Percentiles rank a stretch among this genome's conserved stretches.
These are phyloP conservation scores for Heliconius ismenius DNA, from an alignment of 2,888 invertebrate genomes.

Conservation along the genomic window DNA sequence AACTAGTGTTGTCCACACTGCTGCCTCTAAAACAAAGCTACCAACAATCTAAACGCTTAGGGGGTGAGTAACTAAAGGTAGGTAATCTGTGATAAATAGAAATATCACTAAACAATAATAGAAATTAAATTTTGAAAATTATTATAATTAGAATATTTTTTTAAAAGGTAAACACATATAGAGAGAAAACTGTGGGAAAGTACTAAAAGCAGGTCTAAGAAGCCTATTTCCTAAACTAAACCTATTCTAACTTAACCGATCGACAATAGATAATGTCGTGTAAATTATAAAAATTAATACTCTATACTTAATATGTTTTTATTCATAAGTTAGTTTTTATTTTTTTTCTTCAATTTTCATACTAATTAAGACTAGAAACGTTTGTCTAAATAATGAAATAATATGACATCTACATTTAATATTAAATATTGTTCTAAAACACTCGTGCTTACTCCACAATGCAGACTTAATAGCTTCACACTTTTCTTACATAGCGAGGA, in stretches of 20 bases:
- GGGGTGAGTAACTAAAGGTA: not conserved
- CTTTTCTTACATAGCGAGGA: not conserved
- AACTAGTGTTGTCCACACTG: conserved; percentile 49
- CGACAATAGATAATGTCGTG: conserved; percentile 31
- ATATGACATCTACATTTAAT: conserved; percentile 4
- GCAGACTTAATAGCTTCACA: not conserved
- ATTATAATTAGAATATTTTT: not conserved
- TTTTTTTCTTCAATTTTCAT: not conserved
- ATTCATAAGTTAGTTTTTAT: conserved; percentile 16
- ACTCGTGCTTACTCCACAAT: conserved; percentile 4
- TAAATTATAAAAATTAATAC: conserved; percentile 17
- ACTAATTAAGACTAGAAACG: not conserved
- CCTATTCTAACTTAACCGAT: conserved; percentile 34
- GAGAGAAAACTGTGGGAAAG: conserved; percentile 16
- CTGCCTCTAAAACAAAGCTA: conserved; percentile 50
- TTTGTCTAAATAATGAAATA: not conserved
- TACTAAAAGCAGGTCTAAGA: conserved; percentile 37
- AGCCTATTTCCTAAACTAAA: conserved; percentile 30
- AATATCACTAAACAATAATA: not conserved
- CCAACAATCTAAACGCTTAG: conserved; percentile 26
- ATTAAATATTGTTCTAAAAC: not conserved
- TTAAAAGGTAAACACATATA: not conserved
- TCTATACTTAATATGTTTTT: conserved; percentile 3
- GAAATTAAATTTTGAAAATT: not conserved
- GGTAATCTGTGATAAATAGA: not conserved